Conservation (phyloP, 1,140 invertebrate species). For the Chrysopa pallens region DNA sequence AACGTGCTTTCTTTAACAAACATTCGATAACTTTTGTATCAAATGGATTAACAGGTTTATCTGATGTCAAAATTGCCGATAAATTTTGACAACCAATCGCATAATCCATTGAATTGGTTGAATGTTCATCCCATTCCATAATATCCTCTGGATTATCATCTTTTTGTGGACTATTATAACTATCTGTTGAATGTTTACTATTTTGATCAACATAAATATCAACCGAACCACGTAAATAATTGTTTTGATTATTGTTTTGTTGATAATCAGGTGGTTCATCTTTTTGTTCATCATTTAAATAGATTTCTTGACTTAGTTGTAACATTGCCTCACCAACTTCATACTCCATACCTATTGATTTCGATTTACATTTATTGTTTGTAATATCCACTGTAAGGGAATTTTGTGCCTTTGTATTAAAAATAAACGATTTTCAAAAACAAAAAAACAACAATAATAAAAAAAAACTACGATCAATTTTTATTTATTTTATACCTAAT, state of each 20-base stretch:
- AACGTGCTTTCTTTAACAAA: slow-evolving; percentile 28
- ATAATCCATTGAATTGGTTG: slow-evolving; percentile 1
- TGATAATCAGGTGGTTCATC: too few relatives aligned
- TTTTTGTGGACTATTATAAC: too few relatives aligned
- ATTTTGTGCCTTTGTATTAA: too few relatives aligned
- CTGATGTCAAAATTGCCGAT: slow-evolving; percentile 3
- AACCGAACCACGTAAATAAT: background rate
- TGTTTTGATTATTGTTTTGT: too few relatives aligned
- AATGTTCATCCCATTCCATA: background rate
- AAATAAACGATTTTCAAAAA: too few relatives aligned
- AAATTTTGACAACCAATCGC: slow-evolving; percentile 5
- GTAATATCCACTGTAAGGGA: too few relatives aligned
- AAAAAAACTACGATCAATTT: too few relatives aligned
- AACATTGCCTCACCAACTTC: background rate
- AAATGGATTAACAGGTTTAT: slow-evolving; percentile 26
- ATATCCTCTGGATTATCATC: background rate
- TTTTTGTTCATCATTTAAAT: too few relatives aligned
- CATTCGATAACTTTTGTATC: slow-evolving; percentile 25
- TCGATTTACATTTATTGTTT: too few relatives aligned
- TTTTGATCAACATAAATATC: background rate
- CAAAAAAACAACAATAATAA: too few relatives aligned
- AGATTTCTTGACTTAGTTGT: background rate
- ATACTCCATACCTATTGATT: background rate
- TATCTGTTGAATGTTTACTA: background rate
- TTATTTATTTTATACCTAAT: too few relatives aligned